Evolutionary conservation across 92 coral and sea anemone genomes (phyloP), one percentile per base, ranked within the genome.

Genomic region (Siderastrea radians): DNA sequence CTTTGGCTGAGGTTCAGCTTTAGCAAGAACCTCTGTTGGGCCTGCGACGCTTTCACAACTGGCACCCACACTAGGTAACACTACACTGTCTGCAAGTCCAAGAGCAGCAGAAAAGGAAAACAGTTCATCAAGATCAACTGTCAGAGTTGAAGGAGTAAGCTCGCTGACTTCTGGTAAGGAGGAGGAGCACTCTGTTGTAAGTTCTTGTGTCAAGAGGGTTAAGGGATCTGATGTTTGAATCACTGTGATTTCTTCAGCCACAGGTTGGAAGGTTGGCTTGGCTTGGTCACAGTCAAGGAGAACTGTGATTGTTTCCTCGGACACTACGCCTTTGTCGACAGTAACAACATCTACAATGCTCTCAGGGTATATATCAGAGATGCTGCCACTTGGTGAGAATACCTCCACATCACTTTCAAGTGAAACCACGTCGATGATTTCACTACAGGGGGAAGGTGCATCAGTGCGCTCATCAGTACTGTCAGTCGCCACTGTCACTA

Each of bases 221-320:
- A 85, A 55, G 9, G 69, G 76, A 48, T 91, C 80, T 5, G 94
- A 91, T 54, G 91, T 59, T 77, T 86, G 79, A 60, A 91, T 61
- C 16, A 91, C 94, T 16, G 91, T 91, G 66, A 91, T 78, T 54
- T 91, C 87, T 53, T 91, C 94, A 43, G 50, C 26, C 5, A 54
- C 64, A 54, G 81, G 14, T 68, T 81, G 49, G 45, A 46, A 60
- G 2, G 79, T 8, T 15, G 54, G 16, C n/a, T 64, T 52, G 50
- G 51, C 61, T 26, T 63, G 63, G 54, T 64, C 17, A n/a, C 43
- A 7, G 63, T 64, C 17, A 19, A 26, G 7, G 44, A 63, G 44
- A 60, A 7, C 6, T 13, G 73, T n/a, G 52, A n/a, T 12, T 43
- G 62, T 43, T 12, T 66, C 74, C 44, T 16, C 38, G 19, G 49